Evolutionary conservation across 2,797 vertebrate genomes (phyloP).

Genomic region (Ispidina lecontei): DNA sequence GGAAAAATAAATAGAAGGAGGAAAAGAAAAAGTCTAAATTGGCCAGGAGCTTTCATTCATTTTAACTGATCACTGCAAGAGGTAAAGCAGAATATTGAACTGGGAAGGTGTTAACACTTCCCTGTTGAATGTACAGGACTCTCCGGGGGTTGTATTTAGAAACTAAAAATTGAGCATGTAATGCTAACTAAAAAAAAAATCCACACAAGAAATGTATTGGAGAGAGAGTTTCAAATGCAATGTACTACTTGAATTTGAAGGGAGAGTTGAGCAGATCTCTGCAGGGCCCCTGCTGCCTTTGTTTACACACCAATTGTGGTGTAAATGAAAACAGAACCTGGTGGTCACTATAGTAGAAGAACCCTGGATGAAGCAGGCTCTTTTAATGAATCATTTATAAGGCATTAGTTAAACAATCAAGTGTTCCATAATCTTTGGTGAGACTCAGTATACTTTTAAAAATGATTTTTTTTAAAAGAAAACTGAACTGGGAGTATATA

Average conservation of each 20-base stretch:
- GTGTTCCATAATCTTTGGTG: background rate
- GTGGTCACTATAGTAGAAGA: background rate
- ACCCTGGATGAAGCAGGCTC: background rate
- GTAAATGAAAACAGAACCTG: conserved; percentile 44
- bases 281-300: conserved; percentile 4
- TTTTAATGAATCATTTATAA: background rate
- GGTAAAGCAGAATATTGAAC: conserved; percentile 11
- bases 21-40: background rate
- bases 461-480: background rate
- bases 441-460: background rate
- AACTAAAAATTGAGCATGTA: background rate
- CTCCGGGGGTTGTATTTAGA: background rate
- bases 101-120: conserved; percentile 1
- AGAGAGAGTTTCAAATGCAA: background rate
- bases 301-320: background rate
- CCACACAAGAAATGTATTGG: background rate
- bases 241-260: background rate
- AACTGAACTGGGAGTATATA: background rate
- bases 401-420: background rate
- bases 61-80: conserved; percentile 19
- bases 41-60: background rate
- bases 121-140: background rate
- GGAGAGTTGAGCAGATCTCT: background rate
- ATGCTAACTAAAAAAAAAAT: background rate
- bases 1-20: conserved; percentile 12